A percentile compares a stretch with the other conserved stretches of the same genome.
phyloP scores from a whole-genome alignment of 2,113 vertebrate species.

The Todiramphus saurophagus region DNA sequence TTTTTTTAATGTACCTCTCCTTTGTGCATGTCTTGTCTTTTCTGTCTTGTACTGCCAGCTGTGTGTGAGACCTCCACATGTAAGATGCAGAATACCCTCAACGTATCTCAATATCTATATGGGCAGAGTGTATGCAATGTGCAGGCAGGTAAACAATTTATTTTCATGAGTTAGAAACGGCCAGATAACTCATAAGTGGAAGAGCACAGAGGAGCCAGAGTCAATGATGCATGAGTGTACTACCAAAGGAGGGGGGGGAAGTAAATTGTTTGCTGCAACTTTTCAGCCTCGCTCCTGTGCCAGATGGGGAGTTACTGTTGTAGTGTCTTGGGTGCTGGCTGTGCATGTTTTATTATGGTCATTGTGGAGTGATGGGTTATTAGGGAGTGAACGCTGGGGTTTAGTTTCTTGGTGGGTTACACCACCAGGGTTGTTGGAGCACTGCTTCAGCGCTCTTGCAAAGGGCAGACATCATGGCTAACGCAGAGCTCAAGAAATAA shows the following conservation, averaged over 20 bases:
- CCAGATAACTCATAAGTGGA: background rate
- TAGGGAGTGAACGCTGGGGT: background rate
- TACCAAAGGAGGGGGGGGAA: background rate
- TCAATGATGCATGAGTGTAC: background rate
- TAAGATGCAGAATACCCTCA: background rate
- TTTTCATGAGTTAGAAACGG: background rate
- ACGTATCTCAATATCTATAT: fast-evolving
- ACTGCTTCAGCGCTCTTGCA: background rate
- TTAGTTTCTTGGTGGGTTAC: background rate
- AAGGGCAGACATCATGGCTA: background rate
- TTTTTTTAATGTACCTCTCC: background rate
- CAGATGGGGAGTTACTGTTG: background rate
- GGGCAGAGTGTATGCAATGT: background rate
- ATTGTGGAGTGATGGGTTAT: background rate
- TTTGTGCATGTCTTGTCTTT: background rate
- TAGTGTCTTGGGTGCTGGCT: background rate
- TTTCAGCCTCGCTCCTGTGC: background rate
- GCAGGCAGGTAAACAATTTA: background rate
- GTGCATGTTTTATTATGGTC: background rate
- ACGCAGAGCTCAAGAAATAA: background rate
- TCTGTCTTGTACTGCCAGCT: background rate
- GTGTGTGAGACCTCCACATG: background rate
- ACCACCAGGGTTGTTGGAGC: background rate
- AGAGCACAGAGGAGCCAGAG: background rate
- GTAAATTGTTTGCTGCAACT: background rate